A percentile compares a stretch with the other conserved stretches of the same genome.
Evolutionary conservation across 2,113 vertebrate genomes (phyloP).

Genomic region (Sialia sialis): DNA sequence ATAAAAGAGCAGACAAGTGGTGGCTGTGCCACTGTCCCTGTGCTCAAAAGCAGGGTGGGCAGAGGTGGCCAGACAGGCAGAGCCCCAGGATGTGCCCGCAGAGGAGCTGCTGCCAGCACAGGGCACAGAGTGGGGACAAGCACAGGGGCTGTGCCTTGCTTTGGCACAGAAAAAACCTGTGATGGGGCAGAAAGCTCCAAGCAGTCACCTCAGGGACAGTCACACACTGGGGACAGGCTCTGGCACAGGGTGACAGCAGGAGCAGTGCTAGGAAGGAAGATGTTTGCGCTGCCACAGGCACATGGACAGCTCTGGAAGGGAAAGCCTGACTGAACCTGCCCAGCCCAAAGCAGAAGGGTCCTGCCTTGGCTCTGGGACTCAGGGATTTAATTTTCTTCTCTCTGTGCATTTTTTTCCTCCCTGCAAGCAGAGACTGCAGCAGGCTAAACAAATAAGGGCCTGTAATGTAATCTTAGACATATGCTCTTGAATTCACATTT

Average conservation of each 20-base stretch:
- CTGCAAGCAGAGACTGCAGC: not conserved
- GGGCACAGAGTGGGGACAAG: not conserved
- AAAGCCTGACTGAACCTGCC: not conserved
- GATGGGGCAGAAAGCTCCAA: not conserved
- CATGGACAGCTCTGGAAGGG: not conserved
- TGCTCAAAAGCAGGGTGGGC: not conserved
- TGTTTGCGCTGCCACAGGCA: not conserved
- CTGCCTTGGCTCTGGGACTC: not conserved
- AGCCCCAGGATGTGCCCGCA: rapidly evolving
- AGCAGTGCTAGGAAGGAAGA: not conserved
- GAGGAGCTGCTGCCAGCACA: not conserved
- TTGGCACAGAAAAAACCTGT: not conserved
- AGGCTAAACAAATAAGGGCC: conserved; percentile 18
- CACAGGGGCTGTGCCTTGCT: not conserved
- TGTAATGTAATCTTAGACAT: conserved; percentile 23
- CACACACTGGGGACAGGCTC: not conserved
- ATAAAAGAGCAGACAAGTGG: not conserved
- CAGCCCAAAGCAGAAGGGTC: not conserved
- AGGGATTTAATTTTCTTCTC: not conserved
- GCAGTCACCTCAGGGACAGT: not conserved
- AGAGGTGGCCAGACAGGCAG: not conserved
- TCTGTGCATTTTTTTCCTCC: not conserved
- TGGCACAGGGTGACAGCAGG: not conserved
- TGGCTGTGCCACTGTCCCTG: not conserved
- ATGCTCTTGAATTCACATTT: conserved; percentile 15